These are phyloP conservation scores for Sarcophaga peregrina DNA, from an alignment of 1,140 invertebrate species.

Conservation along the genomic window DNA sequence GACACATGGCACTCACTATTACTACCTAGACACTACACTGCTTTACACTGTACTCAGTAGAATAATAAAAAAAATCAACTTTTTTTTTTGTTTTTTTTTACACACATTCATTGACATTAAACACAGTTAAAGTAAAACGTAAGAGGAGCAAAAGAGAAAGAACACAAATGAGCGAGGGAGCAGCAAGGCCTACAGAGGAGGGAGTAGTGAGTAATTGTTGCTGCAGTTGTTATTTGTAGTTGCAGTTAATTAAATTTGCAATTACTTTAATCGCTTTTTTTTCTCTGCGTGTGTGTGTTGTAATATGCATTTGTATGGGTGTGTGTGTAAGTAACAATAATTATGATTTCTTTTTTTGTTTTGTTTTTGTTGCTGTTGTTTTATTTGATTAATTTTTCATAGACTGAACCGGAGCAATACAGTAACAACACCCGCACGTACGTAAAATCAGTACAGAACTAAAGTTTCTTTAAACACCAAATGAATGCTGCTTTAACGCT, in stretches of 20 bases:
- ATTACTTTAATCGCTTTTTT: conserved; percentile 41
- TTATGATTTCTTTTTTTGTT: conserved; percentile 26
- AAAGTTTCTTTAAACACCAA: conserved; percentile 5
- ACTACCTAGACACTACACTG: conserved; percentile 2
- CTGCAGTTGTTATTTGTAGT: conserved; percentile 10
- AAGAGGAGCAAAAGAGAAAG: too few relatives aligned
- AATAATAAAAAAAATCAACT: too few relatives aligned
- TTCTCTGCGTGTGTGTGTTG: neutral
- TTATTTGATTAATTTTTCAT: conserved; percentile 37
- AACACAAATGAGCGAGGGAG: too few relatives aligned
- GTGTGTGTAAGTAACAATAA: conserved; percentile 9
- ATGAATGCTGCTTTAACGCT: neutral
- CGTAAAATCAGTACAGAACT: conserved; percentile 33
- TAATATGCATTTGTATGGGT: neutral
- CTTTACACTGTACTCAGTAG: neutral
- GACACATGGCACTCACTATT: neutral
- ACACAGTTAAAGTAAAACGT: too few relatives aligned
- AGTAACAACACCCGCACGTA: conserved; percentile 35
- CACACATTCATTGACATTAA: too few relatives aligned
- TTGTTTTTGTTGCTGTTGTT: conserved; percentile 8
- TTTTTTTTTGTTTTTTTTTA: too few relatives aligned
- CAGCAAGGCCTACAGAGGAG: neutral
- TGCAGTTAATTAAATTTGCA: conserved; percentile 40
- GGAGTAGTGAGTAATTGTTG: neutral
- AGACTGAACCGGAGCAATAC: neutral